A percentile compares a stretch with the other conserved stretches of the same genome.
Conservation (phyloP, 1,140 invertebrate genomes). For the Bombus confusus region DNA sequence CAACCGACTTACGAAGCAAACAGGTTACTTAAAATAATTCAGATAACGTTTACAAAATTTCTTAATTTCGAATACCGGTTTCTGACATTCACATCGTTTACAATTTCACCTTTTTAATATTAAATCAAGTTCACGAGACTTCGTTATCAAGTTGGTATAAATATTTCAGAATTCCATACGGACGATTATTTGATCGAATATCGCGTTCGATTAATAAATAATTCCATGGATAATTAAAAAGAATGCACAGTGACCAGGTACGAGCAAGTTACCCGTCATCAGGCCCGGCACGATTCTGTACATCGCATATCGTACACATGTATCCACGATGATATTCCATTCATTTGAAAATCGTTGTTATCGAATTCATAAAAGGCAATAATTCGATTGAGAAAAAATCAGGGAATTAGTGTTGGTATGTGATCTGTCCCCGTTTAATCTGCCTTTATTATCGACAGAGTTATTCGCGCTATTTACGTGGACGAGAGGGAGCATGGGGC, state of each 20-base stretch:
- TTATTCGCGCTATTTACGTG: constrained; percentile 50
- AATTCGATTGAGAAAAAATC: constrained; percentile 40
- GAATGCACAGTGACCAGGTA: too few species aligned
- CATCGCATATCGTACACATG: not conserved
- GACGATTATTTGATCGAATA: not conserved
- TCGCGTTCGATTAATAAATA: not conserved
- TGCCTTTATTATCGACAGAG: constrained; percentile 52
- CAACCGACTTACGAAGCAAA: too few species aligned
- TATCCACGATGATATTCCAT: not conserved
- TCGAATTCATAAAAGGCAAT: constrained; percentile 32
- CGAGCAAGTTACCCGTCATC: not conserved
- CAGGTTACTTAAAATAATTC: too few species aligned
- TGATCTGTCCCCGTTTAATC: constrained; percentile 44
- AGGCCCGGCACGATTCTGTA: too few species aligned
- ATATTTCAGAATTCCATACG: not conserved
- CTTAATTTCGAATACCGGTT: too few species aligned
- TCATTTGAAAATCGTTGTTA: not conserved
- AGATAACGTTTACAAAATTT: too few species aligned
- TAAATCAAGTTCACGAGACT: not conserved
- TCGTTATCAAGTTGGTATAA: not conserved
- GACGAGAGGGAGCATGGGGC: not conserved
- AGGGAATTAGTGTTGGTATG: constrained; percentile 29
- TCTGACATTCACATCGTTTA: too few species aligned
- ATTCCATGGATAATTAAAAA: not conserved
- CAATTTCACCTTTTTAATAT: not conserved